Evolutionary conservation across 2,888 invertebrate species (phyloP).

Genomic region (Patella depressa): DNA sequence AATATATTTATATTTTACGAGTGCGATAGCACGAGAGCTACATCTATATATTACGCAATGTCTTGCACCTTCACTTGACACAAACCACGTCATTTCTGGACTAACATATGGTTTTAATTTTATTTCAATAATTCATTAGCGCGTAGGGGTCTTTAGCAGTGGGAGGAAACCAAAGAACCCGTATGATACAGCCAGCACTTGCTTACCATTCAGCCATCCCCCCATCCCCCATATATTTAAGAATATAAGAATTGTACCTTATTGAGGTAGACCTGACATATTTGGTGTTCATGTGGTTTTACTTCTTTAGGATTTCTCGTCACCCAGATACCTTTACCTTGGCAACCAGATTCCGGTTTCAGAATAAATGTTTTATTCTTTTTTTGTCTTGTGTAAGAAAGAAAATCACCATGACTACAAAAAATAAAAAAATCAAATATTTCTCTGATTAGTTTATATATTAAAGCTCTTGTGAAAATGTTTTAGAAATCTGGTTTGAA

Average conservation of each 20-base stretch:
- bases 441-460: background rate
- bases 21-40: no score
- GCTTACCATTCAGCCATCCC: no score
- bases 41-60: no score
- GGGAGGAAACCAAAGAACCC: no score
- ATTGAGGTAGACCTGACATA: constrained; percentile 78
- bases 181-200: no score
- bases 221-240: no score
- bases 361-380: constrained; percentile 85
- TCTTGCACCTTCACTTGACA: no score
- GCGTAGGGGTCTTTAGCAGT: no score
- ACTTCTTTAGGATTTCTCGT: constrained; percentile 86
- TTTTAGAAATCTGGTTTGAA: background rate
- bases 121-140: no score
- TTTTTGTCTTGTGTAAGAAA: constrained; percentile 79
- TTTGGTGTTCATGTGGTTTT: constrained; percentile 84
- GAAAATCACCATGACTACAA: constrained; percentile 70
- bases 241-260: constrained; percentile 26
- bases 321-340: constrained; percentile 89
- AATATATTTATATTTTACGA: no score
- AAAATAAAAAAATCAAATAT: constrained; percentile 13
- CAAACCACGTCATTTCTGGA: no score
- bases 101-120: no score
- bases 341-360: constrained; percentile 92
- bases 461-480: background rate